Percentiles rank a stretch among this genome's conserved stretches.
phyloP scores from a whole-genome alignment of 1,140 invertebrate species.

The Mylabris phalerata region DNA sequence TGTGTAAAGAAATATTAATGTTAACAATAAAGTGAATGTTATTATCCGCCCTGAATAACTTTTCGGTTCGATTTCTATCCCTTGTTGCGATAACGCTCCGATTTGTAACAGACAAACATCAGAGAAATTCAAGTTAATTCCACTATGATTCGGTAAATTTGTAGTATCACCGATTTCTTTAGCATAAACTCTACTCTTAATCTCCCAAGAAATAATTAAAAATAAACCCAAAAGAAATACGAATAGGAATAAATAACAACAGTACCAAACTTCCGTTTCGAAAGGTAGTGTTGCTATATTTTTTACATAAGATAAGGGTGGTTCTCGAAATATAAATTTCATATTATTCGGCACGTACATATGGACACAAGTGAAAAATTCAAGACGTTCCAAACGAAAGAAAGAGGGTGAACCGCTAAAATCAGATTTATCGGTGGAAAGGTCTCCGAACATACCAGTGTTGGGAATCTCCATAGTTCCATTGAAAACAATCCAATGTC shows the following conservation, averaged over 20 bases:
- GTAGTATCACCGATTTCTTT: not conserved
- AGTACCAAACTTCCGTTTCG: conserved; percentile 49
- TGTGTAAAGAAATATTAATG: conserved; percentile 35
- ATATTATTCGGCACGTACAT: too few species aligned
- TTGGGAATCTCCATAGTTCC: too few species aligned
- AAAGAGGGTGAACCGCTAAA: too few species aligned
- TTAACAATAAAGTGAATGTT: too few species aligned
- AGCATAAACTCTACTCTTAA: conserved; percentile 4
- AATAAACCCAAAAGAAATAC: conserved; percentile 19
- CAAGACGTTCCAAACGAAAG: too few species aligned
- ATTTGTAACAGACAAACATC: conserved; percentile 46
- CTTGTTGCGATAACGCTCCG: conserved; percentile 50
- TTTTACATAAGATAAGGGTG: conserved; percentile 54
- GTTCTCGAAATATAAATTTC: conserved; percentile 54
- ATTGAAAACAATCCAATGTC: too few species aligned
- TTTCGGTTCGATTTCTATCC: conserved; percentile 45
- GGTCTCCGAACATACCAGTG: too few species aligned
- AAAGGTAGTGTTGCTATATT: conserved; percentile 57
- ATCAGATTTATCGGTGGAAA: too few species aligned
- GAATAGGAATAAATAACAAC: conserved; percentile 37
- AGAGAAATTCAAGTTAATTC: conserved; percentile 38
- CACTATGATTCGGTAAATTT: conserved; percentile 5
- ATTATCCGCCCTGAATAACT: too few species aligned
- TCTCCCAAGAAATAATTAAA: conserved; percentile 22
- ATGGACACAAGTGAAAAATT: too few species aligned